These are phyloP conservation scores for Mugil cephalus DNA, from an alignment of 2,113 vertebrate genomes.

Conservation along the genomic window DNA sequence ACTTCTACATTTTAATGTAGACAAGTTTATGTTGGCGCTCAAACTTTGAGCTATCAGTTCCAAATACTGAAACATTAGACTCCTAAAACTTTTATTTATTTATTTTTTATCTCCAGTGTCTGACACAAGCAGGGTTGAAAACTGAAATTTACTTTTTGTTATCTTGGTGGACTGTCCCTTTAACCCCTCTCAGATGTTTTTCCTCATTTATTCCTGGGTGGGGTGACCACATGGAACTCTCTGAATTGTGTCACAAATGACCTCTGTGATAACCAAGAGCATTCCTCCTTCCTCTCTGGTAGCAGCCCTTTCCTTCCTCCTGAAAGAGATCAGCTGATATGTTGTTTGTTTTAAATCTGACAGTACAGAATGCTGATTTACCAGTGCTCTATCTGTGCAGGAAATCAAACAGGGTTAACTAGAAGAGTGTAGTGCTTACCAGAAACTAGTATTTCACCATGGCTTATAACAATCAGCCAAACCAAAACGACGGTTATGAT, in stretches of 20 bases:
- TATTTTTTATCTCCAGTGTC: no score
- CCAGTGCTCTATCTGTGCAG: background rate
- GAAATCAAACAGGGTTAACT: background rate
- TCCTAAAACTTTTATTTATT: no score
- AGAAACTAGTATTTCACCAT: no score
- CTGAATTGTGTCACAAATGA: slow-evolving; percentile 19
- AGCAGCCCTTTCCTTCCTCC: slow-evolving; percentile 39
- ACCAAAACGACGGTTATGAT: background rate
- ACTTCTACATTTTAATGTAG: no score
- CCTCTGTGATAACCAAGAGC: slow-evolving; percentile 29
- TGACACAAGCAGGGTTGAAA: no score
- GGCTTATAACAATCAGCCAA: slow-evolving; percentile 24
- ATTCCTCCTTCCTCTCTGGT: slow-evolving; percentile 28
- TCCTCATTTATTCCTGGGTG: slow-evolving; percentile 32
- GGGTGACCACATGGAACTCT: slow-evolving; percentile 11
- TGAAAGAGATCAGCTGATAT: slow-evolving; percentile 32
- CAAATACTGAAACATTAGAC: no score
- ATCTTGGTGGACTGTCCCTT: slow-evolving; percentile 9
- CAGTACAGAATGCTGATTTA: slow-evolving; percentile 4
- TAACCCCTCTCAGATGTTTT: slow-evolving; percentile 36
- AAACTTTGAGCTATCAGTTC: no score
- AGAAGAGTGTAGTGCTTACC: background rate
- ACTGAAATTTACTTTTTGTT: background rate
- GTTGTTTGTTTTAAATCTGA: slow-evolving; percentile 14
- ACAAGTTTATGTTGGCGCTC: no score